Evolutionary conservation across 2,113 vertebrate genomes (phyloP).

Genomic region (Dolichotis patagonum): DNA sequence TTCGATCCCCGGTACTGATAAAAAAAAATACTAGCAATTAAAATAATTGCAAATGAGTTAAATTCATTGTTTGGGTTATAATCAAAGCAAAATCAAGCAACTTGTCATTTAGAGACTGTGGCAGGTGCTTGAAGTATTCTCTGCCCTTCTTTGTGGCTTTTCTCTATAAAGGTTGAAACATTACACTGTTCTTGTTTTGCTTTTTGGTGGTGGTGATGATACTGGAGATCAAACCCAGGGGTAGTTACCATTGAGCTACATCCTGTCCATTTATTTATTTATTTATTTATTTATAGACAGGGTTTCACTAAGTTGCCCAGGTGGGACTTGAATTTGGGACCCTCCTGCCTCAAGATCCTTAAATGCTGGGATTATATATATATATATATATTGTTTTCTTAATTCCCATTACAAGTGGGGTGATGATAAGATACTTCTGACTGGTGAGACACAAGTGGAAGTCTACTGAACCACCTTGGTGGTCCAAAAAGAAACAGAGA

Average conservation of each 20-base stretch:
- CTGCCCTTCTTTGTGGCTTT: neutral
- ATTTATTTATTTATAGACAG: neutral
- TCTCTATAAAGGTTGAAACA: neutral
- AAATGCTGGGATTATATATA: neutral
- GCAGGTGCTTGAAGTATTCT: neutral
- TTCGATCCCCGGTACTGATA: too few relatives aligned
- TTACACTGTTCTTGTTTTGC: neutral
- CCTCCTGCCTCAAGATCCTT: neutral
- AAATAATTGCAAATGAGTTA: slow-evolving; percentile 37
- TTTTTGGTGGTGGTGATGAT: neutral
- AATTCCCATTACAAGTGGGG: neutral
- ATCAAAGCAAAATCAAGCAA: neutral
- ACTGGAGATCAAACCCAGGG: neutral
- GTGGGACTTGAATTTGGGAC: neutral
- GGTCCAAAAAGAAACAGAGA: neutral
- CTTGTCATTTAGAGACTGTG: neutral
- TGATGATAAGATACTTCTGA: neutral
- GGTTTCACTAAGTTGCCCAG: neutral
- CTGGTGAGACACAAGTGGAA: neutral
- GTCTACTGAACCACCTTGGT: neutral
- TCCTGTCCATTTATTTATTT: neutral
- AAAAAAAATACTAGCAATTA: neutral
- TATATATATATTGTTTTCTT: neutral
- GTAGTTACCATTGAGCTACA: neutral
- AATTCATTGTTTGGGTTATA: neutral